Conservation (phyloP, 2,888 invertebrate species). For the Tenthredo livida region DNA sequence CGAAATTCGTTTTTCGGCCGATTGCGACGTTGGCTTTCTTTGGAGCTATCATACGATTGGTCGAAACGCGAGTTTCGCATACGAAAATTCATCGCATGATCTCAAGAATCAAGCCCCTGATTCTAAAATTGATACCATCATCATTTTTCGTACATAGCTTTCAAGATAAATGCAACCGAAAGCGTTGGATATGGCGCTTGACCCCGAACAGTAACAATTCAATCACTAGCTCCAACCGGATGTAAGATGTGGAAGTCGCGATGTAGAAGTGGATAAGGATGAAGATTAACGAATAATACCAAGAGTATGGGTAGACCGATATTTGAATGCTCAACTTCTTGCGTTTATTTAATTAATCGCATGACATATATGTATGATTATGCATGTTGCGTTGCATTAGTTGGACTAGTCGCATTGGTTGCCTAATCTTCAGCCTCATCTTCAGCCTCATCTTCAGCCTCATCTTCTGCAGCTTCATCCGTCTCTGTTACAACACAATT, state of each 20-base stretch:
- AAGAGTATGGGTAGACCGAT: neutral
- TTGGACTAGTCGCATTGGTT: neutral
- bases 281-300: neutral
- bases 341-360: neutral
- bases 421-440: neutral
- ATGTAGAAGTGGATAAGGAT: neutral
- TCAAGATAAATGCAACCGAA: neutral
- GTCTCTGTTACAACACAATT: constrained; percentile 57
- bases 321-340: neutral
- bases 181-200: neutral
- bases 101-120: no score
- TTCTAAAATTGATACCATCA: neutral
- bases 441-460: neutral
- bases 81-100: no score
- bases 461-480: neutral
- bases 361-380: neutral
- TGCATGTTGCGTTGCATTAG: neutral
- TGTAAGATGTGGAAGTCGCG: neutral
- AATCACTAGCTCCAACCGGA: neutral
- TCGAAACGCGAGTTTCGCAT: no score
- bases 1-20: no score
- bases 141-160: no score
- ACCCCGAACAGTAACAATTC: neutral
- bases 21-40: no score
- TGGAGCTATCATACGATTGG: no score